These are phyloP conservation scores for Ploceus nigricollis DNA, from an alignment of 2,113 vertebrate species.

Conservation along the genomic window DNA sequence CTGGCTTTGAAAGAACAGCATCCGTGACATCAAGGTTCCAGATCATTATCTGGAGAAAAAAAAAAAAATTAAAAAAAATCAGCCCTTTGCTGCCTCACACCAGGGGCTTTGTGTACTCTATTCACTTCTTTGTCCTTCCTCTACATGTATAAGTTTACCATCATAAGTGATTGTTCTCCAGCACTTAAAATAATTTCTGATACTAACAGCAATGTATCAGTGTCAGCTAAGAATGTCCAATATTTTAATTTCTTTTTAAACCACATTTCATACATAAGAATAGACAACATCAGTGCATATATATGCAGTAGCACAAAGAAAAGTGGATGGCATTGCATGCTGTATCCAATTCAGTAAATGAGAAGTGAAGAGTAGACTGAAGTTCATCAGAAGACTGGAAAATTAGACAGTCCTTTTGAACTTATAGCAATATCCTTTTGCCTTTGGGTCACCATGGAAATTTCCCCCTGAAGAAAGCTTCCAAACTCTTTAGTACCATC, in stretches of 20 bases:
- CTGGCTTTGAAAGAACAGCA: conserved; percentile 75
- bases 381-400: not conserved
- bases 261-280: not conserved
- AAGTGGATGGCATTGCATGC: not conserved
- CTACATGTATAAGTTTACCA: not conserved
- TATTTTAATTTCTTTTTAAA: not conserved
- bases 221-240: not conserved
- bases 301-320: not conserved
- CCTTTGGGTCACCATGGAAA: not conserved
- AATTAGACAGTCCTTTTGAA: not conserved
- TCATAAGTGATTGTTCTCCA: not conserved
- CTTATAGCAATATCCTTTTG: not conserved
- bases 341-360: not conserved
- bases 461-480: not conserved
- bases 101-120: not conserved
- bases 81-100: not conserved
- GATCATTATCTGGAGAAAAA: conserved; percentile 83
- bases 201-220: not conserved
- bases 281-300: not conserved
- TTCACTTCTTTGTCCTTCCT: not conserved
- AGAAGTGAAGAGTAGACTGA: not conserved
- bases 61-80: not conserved
- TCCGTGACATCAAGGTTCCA: conserved; percentile 86
- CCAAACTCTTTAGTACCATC: not conserved
- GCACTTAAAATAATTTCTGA: not conserved